Evolutionary conservation across 2,888 invertebrate genomes (phyloP), one percentile per base, ranked within the genome.

Genomic region (Monopis laevigella): DNA sequence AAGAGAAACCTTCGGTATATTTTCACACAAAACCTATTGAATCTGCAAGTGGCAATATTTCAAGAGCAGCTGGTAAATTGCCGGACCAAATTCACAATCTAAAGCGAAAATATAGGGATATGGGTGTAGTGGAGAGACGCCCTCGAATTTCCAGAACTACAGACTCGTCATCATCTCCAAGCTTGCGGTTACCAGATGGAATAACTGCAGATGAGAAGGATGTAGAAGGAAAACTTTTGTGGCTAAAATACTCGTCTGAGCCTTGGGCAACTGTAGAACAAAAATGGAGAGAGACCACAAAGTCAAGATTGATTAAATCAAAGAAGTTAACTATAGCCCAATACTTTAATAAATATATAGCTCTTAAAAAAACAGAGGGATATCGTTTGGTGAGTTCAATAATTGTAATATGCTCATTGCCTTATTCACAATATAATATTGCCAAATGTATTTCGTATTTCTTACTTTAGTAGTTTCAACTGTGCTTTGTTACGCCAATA

Each of bases 21-120:
- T 34, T 32, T 41, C 41, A 41, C 41, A 41, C 10, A 14, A 41
- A 41, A 41, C 19, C 32, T 7, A 24, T 41, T 10, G 32, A 41
- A 10, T 29, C 24, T 10, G 26, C 41, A 12, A 13, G 39, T 27
- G 39, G 39, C 16, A 16, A 27, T 17, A 27, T 28, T 3, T 27
- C 39, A 3, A 41, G 41, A 41, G 26, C 26, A 24, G 41, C 34
- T 19, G 41, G 41, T 10, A 41, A 41, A n/a, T 41, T 34, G 12
- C 41, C 41, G 19, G 41, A 41, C 11, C 34, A 41, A 32, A 32
- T 32, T 8, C 41, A 41, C 19, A 41, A 41, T 10, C 11, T 34
- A 10, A 41, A 41, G 24, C n/a, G 41, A 34, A 41, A 41, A 32
- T 41, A 41, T 32, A 3, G 32, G 14, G 24, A 32, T 4, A 10